Conservation (phyloP, 2,797 vertebrate genomes). For the Sebastes oblongus region DNA sequence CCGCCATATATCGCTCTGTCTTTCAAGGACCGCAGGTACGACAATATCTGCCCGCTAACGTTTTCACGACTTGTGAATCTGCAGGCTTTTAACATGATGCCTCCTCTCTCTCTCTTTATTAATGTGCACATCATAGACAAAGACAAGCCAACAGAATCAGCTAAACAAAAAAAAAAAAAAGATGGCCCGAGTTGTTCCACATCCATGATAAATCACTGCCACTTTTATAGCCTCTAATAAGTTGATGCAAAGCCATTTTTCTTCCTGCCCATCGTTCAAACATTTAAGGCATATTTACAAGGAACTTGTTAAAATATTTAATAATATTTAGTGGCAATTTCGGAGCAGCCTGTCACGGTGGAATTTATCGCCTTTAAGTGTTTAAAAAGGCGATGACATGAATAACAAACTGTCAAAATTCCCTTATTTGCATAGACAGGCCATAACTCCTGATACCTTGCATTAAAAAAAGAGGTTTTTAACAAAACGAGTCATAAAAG, state of each 20-base stretch:
- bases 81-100: conserved; percentile 79
- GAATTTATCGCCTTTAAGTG: conserved; percentile 87
- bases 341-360: conserved; percentile 79
- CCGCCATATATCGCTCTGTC: conserved; percentile 54
- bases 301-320: conserved; percentile 93
- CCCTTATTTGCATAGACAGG: conserved; percentile 87
- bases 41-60: conserved; percentile 52
- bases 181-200: conserved; percentile 79
- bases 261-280: conserved; percentile 87
- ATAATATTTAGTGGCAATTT: conserved; percentile 92
- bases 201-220: conserved; percentile 82
- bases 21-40: conserved; percentile 62
- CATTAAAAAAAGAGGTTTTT: conserved; percentile 87
- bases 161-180: conserved; percentile 67
- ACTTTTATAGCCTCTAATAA: conserved; percentile 89
- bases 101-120: conserved; percentile 60
- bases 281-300: conserved; percentile 91
- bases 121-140: conserved; percentile 80
- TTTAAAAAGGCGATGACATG: conserved; percentile 89
- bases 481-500: conserved; percentile 90
- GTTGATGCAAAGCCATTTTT: conserved; percentile 89
- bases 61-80: conserved; percentile 78
- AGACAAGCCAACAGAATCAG: conserved; percentile 73
- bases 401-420: conserved; percentile 90
- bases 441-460: conserved; percentile 88